These are phyloP conservation scores for Spea bombifrons DNA, from an alignment of 2,113 vertebrate genomes.

Conservation along the genomic window DNA sequence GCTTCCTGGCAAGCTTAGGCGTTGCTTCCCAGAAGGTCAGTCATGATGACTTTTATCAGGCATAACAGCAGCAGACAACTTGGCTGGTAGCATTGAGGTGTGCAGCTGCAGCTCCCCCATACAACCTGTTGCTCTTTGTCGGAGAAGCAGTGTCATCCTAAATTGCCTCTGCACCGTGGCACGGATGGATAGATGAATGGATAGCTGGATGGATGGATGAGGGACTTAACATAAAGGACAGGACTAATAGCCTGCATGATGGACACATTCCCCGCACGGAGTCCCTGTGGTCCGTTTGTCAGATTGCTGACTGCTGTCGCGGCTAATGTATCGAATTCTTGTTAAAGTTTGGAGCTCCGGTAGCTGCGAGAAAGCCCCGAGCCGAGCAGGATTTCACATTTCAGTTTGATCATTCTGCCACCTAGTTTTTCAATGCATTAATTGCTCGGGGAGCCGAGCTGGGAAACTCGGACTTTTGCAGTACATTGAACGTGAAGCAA, in stretches of 20 bases:
- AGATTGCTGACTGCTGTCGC: slow-evolving; percentile 23
- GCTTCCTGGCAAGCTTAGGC: neutral
- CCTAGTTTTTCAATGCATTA: slow-evolving; percentile 51
- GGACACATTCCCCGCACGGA: slow-evolving; percentile 47
- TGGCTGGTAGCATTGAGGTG: slow-evolving; percentile 48
- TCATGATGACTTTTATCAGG: slow-evolving; percentile 43
- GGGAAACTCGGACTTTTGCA: slow-evolving; percentile 51
- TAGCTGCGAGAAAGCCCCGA: slow-evolving; percentile 45
- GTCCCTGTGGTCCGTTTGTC: slow-evolving; percentile 44
- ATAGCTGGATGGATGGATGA: slow-evolving; percentile 29
- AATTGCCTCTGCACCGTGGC: slow-evolving; percentile 54
- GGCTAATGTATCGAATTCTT: slow-evolving; percentile 49
- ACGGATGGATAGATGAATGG: slow-evolving; percentile 4
- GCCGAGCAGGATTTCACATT: slow-evolving; percentile 44
- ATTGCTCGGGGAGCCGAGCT: slow-evolving; percentile 55
- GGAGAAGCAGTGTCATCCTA: slow-evolving; percentile 48
- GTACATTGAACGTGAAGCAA: slow-evolving; percentile 16
- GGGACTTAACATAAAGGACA: slow-evolving; percentile 51
- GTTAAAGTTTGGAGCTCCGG: slow-evolving; percentile 47
- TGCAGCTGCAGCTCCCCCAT: slow-evolving; percentile 36
- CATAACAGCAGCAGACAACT: slow-evolving; percentile 24
- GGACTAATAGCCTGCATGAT: slow-evolving; percentile 50
- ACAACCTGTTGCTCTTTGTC: slow-evolving; percentile 57
- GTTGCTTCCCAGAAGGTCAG: slow-evolving; percentile 16
- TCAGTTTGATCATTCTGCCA: slow-evolving; percentile 51